Evolutionary conservation across 1,140 invertebrate genomes (phyloP), one percentile per base, ranked within the genome.

Genomic region (Euwallacea similis): DNA sequence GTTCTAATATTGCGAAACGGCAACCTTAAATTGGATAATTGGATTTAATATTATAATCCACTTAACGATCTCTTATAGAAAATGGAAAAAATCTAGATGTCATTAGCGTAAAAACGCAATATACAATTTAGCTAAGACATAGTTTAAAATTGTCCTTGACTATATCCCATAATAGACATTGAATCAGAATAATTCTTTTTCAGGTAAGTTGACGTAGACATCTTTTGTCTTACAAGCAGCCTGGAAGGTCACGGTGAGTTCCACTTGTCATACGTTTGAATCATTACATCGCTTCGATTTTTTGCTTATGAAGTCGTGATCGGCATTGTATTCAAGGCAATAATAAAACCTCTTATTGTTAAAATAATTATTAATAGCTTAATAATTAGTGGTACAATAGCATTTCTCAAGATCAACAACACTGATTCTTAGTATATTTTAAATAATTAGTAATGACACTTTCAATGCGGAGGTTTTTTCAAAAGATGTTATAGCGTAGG

Each of bases 271-370:
- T 69, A 69, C 67, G 67, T 69, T 69, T 69, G 67, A 42, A 43
- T 69, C 67, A 69, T 69, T 69, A 69, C 56, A 47, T 69, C 56
- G 46, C 59, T 62, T 69, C 13, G 44, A 55, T 69, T 69, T 69
- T 69, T 69, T 69, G 42, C 60, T 63, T 7, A 33, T 33, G 21
- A 43, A 63, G 47, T 69, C 67, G 67, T 69, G 67, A 62, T 62
- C 67, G 47, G 43, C 58, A 69, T 69, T 69, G 67, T 69, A 69
- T 69, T 69, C 67, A 69, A 69, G 67, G 67, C 67, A 69, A 69
- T 69, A 69, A 69, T 69, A 69, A 56, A 60, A 69, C 67, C 67
- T 69, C 59, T 62, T 69, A 69, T 69, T 69, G 59, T 69, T 55
- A 69, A 69, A 61, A 63, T 69, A 69, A 62, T 69, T 69, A 69